phyloP scores from a whole-genome alignment of 2,888 invertebrate species.

The Thumatha senex region DNA sequence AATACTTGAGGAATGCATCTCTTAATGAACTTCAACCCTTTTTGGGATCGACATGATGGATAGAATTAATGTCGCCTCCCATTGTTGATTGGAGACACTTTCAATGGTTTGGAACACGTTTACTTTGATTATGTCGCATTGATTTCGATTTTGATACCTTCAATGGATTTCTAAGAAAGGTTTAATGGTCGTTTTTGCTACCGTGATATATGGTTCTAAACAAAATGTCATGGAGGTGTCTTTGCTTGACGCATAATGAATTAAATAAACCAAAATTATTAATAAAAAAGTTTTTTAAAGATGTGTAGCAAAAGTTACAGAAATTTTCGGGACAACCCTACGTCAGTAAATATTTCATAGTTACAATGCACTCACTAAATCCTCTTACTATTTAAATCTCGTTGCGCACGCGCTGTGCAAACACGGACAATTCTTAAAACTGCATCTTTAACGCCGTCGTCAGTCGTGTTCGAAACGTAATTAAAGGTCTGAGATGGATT shows the following conservation, averaged over 20 bases:
- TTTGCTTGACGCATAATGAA: conserved; percentile 28
- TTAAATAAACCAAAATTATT: neutral
- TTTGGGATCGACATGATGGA: conserved; percentile 79
- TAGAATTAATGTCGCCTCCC: conserved; percentile 80
- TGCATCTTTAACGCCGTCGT: conserved; percentile 75
- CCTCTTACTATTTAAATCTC: conserved; percentile 70
- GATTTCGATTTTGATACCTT: conserved; percentile 54
- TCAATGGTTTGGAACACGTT: conserved; percentile 60
- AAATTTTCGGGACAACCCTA: conserved; percentile 41
- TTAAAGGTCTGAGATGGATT: conserved; percentile 76
- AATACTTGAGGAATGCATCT: conserved; percentile 82
- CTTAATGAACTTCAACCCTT: conserved; percentile 83
- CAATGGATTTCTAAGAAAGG: conserved; percentile 54
- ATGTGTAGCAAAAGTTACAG: neutral
- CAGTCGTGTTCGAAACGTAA: conserved; percentile 78
- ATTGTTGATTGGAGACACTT: conserved; percentile 81
- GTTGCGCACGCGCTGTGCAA: conserved; percentile 52
- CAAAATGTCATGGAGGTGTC: conserved; percentile 19
- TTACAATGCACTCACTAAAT: conserved; percentile 60
- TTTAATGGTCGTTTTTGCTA: conserved; percentile 38
- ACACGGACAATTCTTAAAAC: conserved; percentile 74
- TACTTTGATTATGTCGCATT: conserved; percentile 62
- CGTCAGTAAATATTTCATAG: conserved; percentile 62
- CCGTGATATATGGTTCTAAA: conserved; percentile 40
- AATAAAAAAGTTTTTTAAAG: neutral